phyloP scores from a whole-genome alignment of 2,888 invertebrate genomes.

The Amiota communis region DNA sequence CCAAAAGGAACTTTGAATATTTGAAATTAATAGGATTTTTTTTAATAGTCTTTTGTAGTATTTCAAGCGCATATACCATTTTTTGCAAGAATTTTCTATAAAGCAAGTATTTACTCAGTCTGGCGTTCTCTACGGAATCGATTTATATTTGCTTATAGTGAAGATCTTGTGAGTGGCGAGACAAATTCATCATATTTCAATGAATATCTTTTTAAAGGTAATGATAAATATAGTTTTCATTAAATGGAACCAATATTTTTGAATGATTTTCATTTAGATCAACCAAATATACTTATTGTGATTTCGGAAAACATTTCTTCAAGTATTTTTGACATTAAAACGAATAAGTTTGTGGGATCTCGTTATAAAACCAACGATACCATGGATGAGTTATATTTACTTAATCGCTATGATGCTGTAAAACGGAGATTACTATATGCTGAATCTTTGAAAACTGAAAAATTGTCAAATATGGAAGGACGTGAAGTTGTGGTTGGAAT shows the following conservation, averaged over 20 bases:
- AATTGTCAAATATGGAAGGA: constrained; percentile 59
- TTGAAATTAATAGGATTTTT: background rate
- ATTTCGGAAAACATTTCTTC: constrained; percentile 49
- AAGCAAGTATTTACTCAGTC: constrained; percentile 57
- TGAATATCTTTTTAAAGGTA: too few relatives aligned
- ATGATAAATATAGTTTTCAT: background rate
- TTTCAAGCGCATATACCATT: constrained; percentile 65
- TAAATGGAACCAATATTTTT: background rate
- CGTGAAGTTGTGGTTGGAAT: constrained; percentile 62
- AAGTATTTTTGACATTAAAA: constrained; percentile 57
- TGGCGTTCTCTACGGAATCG: constrained; percentile 59
- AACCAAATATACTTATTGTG: constrained; percentile 63
- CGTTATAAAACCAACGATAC: constrained; percentile 42
- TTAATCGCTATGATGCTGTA: constrained; percentile 54
- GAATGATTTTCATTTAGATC: constrained; percentile 56
- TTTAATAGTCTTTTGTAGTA: constrained; percentile 55
- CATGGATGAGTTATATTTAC: constrained; percentile 45
- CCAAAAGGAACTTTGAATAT: constrained; percentile 15
- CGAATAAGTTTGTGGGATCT: constrained; percentile 64
- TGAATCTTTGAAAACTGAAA: constrained; percentile 42
- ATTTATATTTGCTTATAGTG: constrained; percentile 60
- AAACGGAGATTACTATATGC: constrained; percentile 31
- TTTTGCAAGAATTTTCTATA: constrained; percentile 57
- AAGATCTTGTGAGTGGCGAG: constrained; percentile 40
- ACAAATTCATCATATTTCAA: background rate